phyloP scores from a whole-genome alignment of 2,113 vertebrate genomes.

The Nothoprocta pentlandii region DNA sequence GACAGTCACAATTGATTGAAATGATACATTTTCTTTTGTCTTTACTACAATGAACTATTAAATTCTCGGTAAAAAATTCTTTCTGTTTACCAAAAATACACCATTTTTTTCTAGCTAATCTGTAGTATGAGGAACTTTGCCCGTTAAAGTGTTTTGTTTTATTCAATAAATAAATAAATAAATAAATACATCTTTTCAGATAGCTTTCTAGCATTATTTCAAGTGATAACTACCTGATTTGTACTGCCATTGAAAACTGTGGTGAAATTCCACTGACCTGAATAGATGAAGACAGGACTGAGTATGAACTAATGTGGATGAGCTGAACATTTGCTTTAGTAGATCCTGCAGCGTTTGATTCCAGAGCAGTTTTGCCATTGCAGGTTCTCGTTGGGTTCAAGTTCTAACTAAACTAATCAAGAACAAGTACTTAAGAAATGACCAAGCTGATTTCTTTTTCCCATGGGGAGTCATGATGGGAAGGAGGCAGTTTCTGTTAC shows the following conservation, averaged over 20 bases:
- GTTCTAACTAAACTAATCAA: neutral
- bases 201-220: neutral
- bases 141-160: neutral
- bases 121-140: neutral
- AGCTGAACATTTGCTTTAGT: neutral
- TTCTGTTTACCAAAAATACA: neutral
- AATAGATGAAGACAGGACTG: neutral
- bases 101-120: neutral
- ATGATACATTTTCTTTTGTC: conserved; percentile 22
- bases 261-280: neutral
- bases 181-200: neutral
- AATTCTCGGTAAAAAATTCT: neutral
- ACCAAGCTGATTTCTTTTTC: neutral
- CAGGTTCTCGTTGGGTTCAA: neutral
- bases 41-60: conserved; percentile 28
- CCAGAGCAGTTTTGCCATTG: neutral
- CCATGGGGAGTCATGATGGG: neutral
- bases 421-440: neutral
- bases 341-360: neutral
- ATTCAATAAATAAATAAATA: neutral
- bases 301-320: neutral
- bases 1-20: conserved; percentile 4
- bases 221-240: neutral
- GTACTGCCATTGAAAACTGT: neutral
- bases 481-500: neutral